A percentile compares a stretch with the other conserved stretches of the same genome.
phyloP scores from a whole-genome alignment of 2,888 invertebrate species.

The Hemicrepidius hirtus region DNA sequence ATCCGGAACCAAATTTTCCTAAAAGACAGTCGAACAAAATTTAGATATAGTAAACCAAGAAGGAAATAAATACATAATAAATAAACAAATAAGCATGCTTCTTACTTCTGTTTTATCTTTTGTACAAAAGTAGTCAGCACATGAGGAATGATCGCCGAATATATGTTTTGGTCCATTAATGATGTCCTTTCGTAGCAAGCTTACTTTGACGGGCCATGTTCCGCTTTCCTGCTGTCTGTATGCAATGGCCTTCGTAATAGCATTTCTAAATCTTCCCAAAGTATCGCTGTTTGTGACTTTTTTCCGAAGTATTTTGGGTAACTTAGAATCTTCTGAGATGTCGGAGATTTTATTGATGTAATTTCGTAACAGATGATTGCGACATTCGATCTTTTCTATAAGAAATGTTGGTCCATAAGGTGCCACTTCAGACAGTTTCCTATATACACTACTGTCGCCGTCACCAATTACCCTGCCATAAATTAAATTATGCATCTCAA shows the following conservation, averaged over 20 bases:
- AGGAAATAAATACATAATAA: neutral
- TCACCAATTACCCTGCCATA: too few relatives aligned
- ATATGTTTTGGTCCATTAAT: conserved; percentile 18
- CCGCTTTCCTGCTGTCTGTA: conserved; percentile 10
- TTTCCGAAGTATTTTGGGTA: neutral
- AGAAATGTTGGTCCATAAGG: conserved; percentile 8
- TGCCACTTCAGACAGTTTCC: neutral
- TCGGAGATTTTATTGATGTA: neutral
- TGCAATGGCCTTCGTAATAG: conserved; percentile 25
- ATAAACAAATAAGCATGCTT: neutral
- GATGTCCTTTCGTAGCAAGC: too few relatives aligned
- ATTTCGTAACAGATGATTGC: too few relatives aligned
- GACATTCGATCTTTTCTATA: too few relatives aligned
- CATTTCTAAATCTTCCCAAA: too few relatives aligned
- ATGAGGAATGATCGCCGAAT: too few relatives aligned
- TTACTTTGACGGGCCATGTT: neutral
- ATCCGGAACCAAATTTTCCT: conserved; percentile 1
- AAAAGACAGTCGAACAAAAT: neutral
- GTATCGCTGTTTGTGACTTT: too few relatives aligned
- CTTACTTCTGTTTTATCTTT: neutral
- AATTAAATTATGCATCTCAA: too few relatives aligned
- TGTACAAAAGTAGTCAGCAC: conserved; percentile 11
- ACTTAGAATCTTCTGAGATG: neutral
- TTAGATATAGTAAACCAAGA: too few relatives aligned
- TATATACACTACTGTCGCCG: too few relatives aligned